Conservation (phyloP, 1,140 invertebrate genomes). For the Sycophila sp. region DNA sequence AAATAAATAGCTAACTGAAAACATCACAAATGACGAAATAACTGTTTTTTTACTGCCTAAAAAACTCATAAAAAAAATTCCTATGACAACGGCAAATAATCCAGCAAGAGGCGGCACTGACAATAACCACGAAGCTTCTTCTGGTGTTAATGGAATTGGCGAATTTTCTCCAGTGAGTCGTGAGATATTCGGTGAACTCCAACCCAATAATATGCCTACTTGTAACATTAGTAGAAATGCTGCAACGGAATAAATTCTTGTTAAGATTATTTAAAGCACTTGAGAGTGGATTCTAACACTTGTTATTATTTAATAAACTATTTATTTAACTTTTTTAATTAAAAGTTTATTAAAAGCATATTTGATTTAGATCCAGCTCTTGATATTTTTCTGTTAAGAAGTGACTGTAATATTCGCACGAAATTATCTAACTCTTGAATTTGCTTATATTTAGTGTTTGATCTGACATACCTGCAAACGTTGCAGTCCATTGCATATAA, state of each 20-base stretch:
- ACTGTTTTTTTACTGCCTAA: slow-evolving; percentile 75
- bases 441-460: too few relatives aligned
- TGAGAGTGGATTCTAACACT: background rate
- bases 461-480: slow-evolving; percentile 2
- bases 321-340: too few relatives aligned
- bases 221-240: slow-evolving; percentile 51
- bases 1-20: slow-evolving; percentile 69
- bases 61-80: slow-evolving; percentile 56
- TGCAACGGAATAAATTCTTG: slow-evolving; percentile 33
- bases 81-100: slow-evolving; percentile 53
- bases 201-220: slow-evolving; percentile 56
- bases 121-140: slow-evolving; percentile 74
- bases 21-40: slow-evolving; percentile 68
- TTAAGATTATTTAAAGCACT: background rate
- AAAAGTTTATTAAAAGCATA: too few relatives aligned
- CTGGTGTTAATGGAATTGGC: slow-evolving; percentile 65
- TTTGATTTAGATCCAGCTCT: too few relatives aligned
- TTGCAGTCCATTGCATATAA: slow-evolving; percentile 5
- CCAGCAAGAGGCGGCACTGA: slow-evolving; percentile 65
- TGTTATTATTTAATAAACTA: too few relatives aligned
- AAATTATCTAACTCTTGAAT: too few relatives aligned
- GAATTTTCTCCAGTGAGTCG: slow-evolving; percentile 61
- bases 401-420: too few relatives aligned
- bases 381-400: too few relatives aligned
- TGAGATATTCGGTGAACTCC: slow-evolving; percentile 70